Conservation (phyloP, 1,140 invertebrate genomes). For the Steinernema feltiae region DNA sequence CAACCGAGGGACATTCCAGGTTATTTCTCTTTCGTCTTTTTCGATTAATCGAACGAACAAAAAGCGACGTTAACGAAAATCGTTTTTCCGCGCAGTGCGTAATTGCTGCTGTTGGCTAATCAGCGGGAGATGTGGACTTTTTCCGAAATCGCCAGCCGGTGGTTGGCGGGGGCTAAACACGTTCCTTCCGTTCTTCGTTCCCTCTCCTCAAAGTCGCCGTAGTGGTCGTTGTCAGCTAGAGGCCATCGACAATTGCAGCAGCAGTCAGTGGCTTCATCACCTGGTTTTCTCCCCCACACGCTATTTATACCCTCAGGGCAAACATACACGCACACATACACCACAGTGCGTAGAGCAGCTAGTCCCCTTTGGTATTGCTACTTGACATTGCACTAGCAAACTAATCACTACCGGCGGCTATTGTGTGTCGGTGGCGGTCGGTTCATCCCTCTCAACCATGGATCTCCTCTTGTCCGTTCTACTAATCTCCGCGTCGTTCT, state of each 20-base stretch:
- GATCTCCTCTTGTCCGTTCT: background rate
- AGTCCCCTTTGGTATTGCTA: conserved; percentile 11
- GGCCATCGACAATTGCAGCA: background rate
- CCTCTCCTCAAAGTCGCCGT: background rate
- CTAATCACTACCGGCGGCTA: conserved; percentile 5
- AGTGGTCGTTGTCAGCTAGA: background rate
- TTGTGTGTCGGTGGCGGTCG: background rate
- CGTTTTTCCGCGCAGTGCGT: conserved; percentile 1
- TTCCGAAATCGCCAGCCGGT: background rate
- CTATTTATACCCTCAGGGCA: conserved; percentile 11
- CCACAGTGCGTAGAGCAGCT: conserved; percentile 3
- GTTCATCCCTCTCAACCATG: background rate
- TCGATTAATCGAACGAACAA: background rate
- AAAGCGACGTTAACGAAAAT: background rate
- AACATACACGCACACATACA: background rate
- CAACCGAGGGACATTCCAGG: too few relatives aligned
- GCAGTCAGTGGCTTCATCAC: background rate
- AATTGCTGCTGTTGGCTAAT: conserved; percentile 6
- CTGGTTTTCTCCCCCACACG: conserved; percentile 12
- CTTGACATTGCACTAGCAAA: background rate
- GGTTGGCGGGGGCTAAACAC: background rate
- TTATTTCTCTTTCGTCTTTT: too few relatives aligned
- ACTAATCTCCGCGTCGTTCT: background rate
- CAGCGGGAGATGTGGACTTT: background rate
- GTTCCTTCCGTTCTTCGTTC: background rate